Conservation (phyloP, 2,888 invertebrate species). For the Lymantria dispar region DNA sequence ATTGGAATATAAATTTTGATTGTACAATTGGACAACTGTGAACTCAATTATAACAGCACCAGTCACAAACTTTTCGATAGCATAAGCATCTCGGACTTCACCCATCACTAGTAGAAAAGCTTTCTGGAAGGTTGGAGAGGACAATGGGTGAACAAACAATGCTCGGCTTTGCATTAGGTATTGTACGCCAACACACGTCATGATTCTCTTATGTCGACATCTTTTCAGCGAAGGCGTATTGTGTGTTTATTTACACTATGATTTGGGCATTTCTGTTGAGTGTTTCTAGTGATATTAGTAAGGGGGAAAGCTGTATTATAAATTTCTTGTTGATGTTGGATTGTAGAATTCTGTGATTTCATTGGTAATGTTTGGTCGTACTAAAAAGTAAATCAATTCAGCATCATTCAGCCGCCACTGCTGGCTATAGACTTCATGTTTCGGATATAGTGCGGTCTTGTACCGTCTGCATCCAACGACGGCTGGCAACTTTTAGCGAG, state of each 20-base stretch:
- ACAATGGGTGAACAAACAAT: constrained; percentile 44
- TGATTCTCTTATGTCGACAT: constrained; percentile 16
- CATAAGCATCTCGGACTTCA: not conserved
- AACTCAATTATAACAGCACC: no score
- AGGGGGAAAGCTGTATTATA: not conserved
- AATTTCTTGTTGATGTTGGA: not conserved
- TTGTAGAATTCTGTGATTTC: not conserved
- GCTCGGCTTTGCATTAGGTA: constrained; percentile 26
- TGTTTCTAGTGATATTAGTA: not conserved
- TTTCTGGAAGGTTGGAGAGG: constrained; percentile 35
- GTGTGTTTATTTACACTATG: constrained; percentile 24
- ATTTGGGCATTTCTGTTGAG: constrained; percentile 7
- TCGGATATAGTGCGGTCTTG: no score
- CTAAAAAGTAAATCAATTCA: no score
- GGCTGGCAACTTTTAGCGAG: no score
- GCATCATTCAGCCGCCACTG: no score
- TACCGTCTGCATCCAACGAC: no score
- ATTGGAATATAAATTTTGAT: no score
- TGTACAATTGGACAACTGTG: no score
- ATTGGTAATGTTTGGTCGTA: not conserved
- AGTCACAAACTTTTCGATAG: not conserved
- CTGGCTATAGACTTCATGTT: no score
- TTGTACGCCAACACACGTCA: constrained; percentile 25
- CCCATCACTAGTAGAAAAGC: not conserved
- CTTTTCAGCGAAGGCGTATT: constrained; percentile 23